Evolutionary conservation across 92 coral and sea anemone genomes (phyloP), one percentile per base, ranked within the genome.

Genomic region (Porites cylindrica): DNA sequence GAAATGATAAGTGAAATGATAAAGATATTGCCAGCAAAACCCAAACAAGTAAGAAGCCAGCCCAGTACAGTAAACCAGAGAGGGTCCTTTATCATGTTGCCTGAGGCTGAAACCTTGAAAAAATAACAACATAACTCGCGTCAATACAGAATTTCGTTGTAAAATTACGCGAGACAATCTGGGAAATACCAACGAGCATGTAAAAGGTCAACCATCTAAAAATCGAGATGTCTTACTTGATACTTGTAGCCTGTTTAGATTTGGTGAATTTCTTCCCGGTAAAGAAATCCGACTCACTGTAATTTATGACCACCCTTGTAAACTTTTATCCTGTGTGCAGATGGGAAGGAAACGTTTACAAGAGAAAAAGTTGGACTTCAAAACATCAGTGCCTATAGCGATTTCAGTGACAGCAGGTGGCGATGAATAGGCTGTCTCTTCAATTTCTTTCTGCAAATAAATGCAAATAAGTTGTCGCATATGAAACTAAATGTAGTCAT

Each of bases 1-100:
- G 72, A 72, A 20, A 54, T 43, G 50, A 83, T 83, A 10, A 83
- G 18, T 8, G 74, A 9, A 56, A 78, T 78, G 60, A 63, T 47
- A n/a, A 78, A 61, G 60, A 52, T 62, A 54, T 78, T 78, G 7
- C 82, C 82, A 26, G 17, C 71, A 51, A 60, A 4, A 3, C 53
- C 82, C 6, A 78, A 10, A 71, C 53, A 29, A 8, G 82, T 12
- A 10, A 78, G 26, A 29, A 78, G 72, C 59, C 70, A 78, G 18
- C 82, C 70, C 59, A 64, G 17, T 32, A 14, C 82, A 32, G 32
- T 16, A 63, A 32, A 32, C 82, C 82, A 78, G 13, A 18, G 70
- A 26, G 82, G 82, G 4, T 1, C 10, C 8, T 1, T 63, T 16
- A n/a, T 2, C 58, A 7, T 26, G 51, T 14, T 20, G 47, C 47